Conservation (phyloP, 2,113 vertebrate genomes). For the Takifugu bimaculatus region DNA sequence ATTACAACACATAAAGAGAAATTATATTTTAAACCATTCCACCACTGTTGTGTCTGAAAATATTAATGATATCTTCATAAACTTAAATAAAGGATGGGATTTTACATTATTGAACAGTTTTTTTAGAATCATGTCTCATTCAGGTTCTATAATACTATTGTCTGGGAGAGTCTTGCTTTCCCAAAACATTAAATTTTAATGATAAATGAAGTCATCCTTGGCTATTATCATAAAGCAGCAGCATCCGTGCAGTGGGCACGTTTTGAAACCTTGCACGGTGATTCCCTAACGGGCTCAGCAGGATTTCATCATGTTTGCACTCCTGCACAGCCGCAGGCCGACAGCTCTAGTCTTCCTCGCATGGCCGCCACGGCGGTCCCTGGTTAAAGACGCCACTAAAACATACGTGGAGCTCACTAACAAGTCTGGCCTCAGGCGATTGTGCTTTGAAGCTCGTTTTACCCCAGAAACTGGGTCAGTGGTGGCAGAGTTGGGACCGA, state of each 20-base stretch:
- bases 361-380: constrained; percentile 43
- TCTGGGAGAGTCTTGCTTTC: no score
- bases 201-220: neutral
- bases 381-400: constrained; percentile 31
- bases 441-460: constrained; percentile 53
- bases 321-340: constrained; percentile 17
- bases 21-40: no score
- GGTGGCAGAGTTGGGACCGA: constrained; percentile 41
- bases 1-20: no score
- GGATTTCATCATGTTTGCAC: constrained; percentile 52
- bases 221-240: no score
- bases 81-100: no score
- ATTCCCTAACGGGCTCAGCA: constrained; percentile 33
- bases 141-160: no score
- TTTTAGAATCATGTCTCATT: no score
- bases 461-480: constrained; percentile 67
- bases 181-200: no score
- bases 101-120: no score
- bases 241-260: neutral
- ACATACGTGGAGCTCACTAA: constrained; percentile 31
- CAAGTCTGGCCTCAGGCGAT: constrained; percentile 57
- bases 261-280: neutral
- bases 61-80: no score
- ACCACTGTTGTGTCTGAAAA: no score
- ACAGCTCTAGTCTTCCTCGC: constrained; percentile 9